These are phyloP conservation scores for Salvator merianae DNA, from an alignment of 2,113 vertebrate species.

Conservation along the genomic window DNA sequence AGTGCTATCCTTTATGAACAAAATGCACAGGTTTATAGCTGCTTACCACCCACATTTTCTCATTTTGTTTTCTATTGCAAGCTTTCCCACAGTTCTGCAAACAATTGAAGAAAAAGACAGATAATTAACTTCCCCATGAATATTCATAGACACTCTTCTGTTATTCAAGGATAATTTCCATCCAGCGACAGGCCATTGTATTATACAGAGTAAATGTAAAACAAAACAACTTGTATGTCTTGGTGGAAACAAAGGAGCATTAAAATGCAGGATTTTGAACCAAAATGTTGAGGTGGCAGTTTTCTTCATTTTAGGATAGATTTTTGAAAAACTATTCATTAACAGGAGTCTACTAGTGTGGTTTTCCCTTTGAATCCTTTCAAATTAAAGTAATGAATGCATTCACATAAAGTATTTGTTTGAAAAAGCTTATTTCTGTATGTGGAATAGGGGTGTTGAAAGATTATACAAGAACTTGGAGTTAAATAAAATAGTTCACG, in stretches of 20 bases:
- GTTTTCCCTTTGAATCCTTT: conserved; percentile 1
- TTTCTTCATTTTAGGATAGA: conserved; percentile 34
- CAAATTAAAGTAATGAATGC: conserved; percentile 2
- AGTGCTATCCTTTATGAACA: not conserved
- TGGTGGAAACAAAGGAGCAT: conserved; percentile 19
- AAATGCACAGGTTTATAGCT: conserved; percentile 1
- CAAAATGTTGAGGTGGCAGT: conserved; percentile 2
- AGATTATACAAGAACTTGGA: not conserved
- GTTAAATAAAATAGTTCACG: too few relatives aligned
- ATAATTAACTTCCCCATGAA: conserved; percentile 34
- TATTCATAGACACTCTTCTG: conserved; percentile 24
- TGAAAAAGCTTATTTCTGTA: not conserved
- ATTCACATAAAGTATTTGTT: not conserved
- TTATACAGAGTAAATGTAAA: conserved; percentile 50
- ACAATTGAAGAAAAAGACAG: conserved; percentile 34
- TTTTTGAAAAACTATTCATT: conserved; percentile 17
- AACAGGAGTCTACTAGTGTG: not conserved
- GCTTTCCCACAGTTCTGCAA: conserved; percentile 16
- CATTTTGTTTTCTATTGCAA: conserved; percentile 14
- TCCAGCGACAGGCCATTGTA: conserved; percentile 29
- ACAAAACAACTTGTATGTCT: not conserved
- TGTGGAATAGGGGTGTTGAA: conserved; percentile 1
- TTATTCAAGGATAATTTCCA: conserved; percentile 49
- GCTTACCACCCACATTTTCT: not conserved
- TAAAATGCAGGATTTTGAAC: not conserved